phyloP scores from a whole-genome alignment of 2,113 vertebrate genomes.

The Istiophorus platypterus region DNA sequence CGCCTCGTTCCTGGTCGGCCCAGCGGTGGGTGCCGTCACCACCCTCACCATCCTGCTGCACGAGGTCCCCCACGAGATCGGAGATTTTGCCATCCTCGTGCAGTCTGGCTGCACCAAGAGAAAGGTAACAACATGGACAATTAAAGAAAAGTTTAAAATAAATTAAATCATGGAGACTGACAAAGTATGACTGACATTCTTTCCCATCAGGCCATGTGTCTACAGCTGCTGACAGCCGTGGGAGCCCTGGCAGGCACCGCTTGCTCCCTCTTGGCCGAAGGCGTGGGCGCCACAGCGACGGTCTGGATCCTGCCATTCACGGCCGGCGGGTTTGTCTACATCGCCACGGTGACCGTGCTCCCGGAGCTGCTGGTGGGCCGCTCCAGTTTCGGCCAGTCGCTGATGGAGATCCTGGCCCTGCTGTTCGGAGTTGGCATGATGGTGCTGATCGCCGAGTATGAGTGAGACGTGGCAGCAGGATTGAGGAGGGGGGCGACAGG shows the following conservation, averaged over 20 bases:
- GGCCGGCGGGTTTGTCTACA: conserved; percentile 93
- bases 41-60: conserved; percentile 93
- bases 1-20: conserved; percentile 90
- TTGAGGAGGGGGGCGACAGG: neutral
- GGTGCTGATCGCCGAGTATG: conserved; percentile 91
- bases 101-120: conserved; percentile 94
- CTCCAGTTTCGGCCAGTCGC: conserved; percentile 87
- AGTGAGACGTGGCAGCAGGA: conserved; percentile 81
- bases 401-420: conserved; percentile 90
- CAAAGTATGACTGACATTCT: no score
- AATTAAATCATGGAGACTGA: no score
- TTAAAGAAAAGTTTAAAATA: no score
- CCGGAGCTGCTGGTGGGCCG: conserved; percentile 90
- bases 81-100: conserved; percentile 95
- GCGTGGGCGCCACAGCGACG: conserved; percentile 87
- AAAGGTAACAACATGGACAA: no score
- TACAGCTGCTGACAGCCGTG: conserved; percentile 91
- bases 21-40: conserved; percentile 88
- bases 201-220: conserved; percentile 89
- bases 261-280: conserved; percentile 92
- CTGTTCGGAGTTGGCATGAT: conserved; percentile 92
- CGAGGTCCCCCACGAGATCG: conserved; percentile 94
- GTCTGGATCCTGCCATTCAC: conserved; percentile 95
- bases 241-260: conserved; percentile 91
- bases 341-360: conserved; percentile 92